phyloP scores from a whole-genome alignment of 2,888 invertebrate genomes.

The Euproctis similis region DNA sequence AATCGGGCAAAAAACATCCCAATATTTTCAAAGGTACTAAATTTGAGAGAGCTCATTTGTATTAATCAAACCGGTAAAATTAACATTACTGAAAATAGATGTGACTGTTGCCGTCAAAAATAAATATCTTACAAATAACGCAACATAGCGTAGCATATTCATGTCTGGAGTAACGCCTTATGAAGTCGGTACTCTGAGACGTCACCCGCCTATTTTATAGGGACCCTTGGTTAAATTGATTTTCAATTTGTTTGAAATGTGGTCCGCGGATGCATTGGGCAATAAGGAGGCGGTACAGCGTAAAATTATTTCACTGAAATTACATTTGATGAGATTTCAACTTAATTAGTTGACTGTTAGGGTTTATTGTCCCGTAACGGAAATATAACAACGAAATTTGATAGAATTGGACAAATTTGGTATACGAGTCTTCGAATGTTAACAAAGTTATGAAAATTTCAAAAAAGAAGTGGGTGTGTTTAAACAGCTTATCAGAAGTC shows the following conservation, averaged over 20 bases:
- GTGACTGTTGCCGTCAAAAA: neutral
- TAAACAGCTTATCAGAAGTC: no score
- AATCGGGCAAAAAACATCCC: no score
- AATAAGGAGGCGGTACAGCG: slow-evolving; percentile 63
- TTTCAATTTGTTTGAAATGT: slow-evolving; percentile 74
- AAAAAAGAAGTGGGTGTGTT: no score
- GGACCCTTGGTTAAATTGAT: slow-evolving; percentile 67
- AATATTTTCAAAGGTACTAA: no score
- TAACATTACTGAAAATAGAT: no score
- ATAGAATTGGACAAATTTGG: no score
- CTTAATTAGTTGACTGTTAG: slow-evolving; percentile 36
- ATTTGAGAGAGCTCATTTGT: no score
- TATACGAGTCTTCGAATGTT: no score
- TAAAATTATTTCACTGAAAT: slow-evolving; percentile 63
- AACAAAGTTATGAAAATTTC: no score
- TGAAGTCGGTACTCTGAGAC: slow-evolving; percentile 19
- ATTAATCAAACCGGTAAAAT: no score
- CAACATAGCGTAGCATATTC: neutral
- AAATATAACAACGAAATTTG: no score
- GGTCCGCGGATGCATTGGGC: slow-evolving; percentile 60
- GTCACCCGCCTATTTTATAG: slow-evolving; percentile 43
- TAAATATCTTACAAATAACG: neutral
- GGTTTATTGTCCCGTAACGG: slow-evolving; percentile 6
- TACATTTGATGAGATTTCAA: slow-evolving; percentile 55
- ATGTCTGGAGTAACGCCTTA: neutral